A percentile compares a stretch with the other conserved stretches of the same genome.
Evolutionary conservation across 2,113 vertebrate genomes (phyloP).

Genomic region (Barbus barbus): DNA sequence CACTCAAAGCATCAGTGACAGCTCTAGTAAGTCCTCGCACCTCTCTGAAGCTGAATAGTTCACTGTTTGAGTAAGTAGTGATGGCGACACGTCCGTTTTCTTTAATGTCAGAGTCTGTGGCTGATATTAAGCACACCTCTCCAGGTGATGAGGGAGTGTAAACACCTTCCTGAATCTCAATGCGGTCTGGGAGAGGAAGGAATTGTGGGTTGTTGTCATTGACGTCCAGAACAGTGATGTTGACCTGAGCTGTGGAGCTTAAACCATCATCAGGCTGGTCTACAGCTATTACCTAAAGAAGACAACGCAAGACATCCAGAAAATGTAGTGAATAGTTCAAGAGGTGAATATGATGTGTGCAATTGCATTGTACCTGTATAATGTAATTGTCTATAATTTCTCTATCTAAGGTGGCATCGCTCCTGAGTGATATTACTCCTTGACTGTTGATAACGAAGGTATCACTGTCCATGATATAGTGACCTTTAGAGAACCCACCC

Average conservation of each 20-base stretch:
- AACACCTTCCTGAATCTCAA: slow-evolving; percentile 66
- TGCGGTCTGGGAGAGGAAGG: slow-evolving; percentile 3
- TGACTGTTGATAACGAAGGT: slow-evolving; percentile 71
- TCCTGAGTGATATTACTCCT: slow-evolving; percentile 72
- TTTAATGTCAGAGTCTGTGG: slow-evolving; percentile 73
- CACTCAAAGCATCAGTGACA: neutral
- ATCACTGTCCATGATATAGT: slow-evolving; percentile 44
- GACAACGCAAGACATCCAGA: neutral
- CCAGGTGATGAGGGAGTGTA: slow-evolving; percentile 52
- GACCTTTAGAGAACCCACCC: slow-evolving; percentile 77
- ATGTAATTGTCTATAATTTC: slow-evolving; percentile 70
- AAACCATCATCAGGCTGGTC: slow-evolving; percentile 67
- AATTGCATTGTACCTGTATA: slow-evolving; percentile 70
- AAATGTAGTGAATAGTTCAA: neutral
- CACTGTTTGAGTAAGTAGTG: slow-evolving; percentile 60
- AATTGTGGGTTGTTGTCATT: slow-evolving; percentile 82
- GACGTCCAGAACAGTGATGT: slow-evolving; percentile 75
- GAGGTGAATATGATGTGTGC: neutral
- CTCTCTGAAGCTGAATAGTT: slow-evolving; percentile 68
- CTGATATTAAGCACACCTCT: slow-evolving; percentile 58
- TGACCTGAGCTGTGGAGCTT: slow-evolving; percentile 71
- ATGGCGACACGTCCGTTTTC: slow-evolving; percentile 70
- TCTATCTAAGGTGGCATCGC: slow-evolving; percentile 73
- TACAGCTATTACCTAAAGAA: slow-evolving; percentile 74
- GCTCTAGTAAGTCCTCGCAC: slow-evolving; percentile 60